Evolutionary conservation across 2,113 vertebrate species (phyloP), one percentile per base, ranked within the genome.

Genomic region (Toxostoma redivivum): DNA sequence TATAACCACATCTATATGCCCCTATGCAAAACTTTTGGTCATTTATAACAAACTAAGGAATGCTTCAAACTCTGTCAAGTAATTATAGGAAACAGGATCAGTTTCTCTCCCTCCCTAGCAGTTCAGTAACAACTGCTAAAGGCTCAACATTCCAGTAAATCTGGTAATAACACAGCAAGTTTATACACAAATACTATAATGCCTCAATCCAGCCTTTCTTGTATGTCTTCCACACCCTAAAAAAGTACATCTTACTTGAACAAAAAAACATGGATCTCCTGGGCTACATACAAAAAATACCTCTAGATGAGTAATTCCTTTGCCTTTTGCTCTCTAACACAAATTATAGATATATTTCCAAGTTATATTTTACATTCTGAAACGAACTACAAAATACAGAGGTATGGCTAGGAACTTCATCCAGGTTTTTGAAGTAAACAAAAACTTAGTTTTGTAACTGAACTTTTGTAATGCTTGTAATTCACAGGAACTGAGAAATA

Each of bases 401-500:
- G 40, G 30, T 87, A 81, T 11, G n/a, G 51, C 18, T 60, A 73
- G 22, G 23, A 87, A 67, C 22, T 95, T 78, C 67, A 73, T 30
- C 6, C n/a, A 86, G n/a, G 15, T 91, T 94, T 87, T 47, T 70
- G 57, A 71, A 88, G 54, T 48, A 80, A 93, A 90, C 42, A 95
- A 24, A 86, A 95, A 92, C 90, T 94, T 79, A 83, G 76, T 94
- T 97, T 94, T 86, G 19, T 70, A 83, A 77, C 88, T 50, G 57
- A 96, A 95, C 74, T 95, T 96, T 60, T 88, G 54, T 82, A 84
- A 89, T 37, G 7, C 57, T 86, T 92, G 44, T 70, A 95, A 94
- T 95, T 95, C 94, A 92, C 38, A 92, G 71, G 54, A 95, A 95
- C 83, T 95, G 90, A 84, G 95, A 95, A 91, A 95, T 87, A 89